Evolutionary conservation across 1,140 invertebrate genomes (phyloP).

Genomic region (Lepidurus apus): DNA sequence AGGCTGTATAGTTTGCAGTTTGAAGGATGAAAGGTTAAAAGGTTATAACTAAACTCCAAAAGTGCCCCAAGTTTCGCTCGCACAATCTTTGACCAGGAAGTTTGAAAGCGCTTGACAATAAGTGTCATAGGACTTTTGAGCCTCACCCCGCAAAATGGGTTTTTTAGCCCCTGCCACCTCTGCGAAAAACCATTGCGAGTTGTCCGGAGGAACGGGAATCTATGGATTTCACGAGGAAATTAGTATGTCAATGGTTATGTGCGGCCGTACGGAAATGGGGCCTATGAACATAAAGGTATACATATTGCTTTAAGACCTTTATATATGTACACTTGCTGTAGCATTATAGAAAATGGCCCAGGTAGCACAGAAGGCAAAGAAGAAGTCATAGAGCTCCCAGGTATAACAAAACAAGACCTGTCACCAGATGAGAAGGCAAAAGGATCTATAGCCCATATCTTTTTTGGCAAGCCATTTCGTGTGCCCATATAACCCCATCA

Average conservation of each 20-base stretch:
- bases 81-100: neutral
- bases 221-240: slow-evolving; percentile 10
- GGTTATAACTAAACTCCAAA: slow-evolving; percentile 11
- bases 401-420: slow-evolving; percentile 15
- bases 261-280: neutral
- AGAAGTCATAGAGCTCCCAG: neutral
- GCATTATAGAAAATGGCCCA: neutral
- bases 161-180: neutral
- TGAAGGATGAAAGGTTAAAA: neutral
- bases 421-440: slow-evolving; percentile 3
- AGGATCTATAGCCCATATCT: slow-evolving; percentile 18
- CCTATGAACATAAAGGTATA: slow-evolving; percentile 18
- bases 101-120: neutral
- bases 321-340: neutral
- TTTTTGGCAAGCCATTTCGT: slow-evolving; percentile 17
- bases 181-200: slow-evolving; percentile 14
- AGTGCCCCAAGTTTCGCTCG: neutral
- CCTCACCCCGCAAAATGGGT: slow-evolving; percentile 1
- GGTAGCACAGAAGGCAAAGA: neutral
- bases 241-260: slow-evolving; percentile 16
- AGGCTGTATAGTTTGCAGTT: slow-evolving; percentile 8
- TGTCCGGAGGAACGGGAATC: neutral
- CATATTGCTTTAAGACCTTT: neutral
- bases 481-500: slow-evolving; percentile 21
- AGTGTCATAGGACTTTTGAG: neutral